Conservation (phyloP, 2,797 vertebrate species). For the Hemitrygon akajei region DNA sequence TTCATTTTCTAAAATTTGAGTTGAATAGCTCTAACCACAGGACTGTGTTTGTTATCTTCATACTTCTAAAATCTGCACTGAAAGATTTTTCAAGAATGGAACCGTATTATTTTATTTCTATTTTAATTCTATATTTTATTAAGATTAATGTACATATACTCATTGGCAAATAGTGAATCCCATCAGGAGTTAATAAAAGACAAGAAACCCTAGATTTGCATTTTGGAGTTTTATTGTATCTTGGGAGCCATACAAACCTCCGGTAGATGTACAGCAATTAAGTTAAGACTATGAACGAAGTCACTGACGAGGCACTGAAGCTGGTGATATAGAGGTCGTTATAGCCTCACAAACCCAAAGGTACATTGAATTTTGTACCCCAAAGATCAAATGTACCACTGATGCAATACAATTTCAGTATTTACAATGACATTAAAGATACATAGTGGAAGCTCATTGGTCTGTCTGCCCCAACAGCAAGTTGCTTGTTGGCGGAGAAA, state of each 20-base stretch:
- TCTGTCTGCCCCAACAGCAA: too few species aligned
- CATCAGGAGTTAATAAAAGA: neutral
- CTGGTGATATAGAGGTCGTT: too few species aligned
- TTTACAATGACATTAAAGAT: too few species aligned
- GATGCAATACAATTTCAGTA: too few species aligned
- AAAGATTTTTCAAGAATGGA: neutral
- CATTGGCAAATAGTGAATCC: neutral
- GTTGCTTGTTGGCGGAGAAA: too few species aligned
- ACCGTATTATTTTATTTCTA: neutral
- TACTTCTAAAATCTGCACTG: neutral
- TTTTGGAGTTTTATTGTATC: neutral
- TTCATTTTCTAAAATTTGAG: neutral
- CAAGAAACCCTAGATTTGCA: neutral
- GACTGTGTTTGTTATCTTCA: neutral
- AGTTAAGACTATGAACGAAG: neutral
- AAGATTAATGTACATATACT: neutral
- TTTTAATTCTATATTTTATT: neutral
- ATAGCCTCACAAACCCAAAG: too few species aligned
- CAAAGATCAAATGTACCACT: too few species aligned
- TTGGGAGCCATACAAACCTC: neutral
- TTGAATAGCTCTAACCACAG: neutral
- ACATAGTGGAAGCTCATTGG: too few species aligned
- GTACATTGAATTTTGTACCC: too few species aligned
- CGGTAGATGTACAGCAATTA: neutral
- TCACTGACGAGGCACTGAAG: too few species aligned